These are phyloP conservation scores for Caerostris extrusa DNA, from an alignment of 1,140 invertebrate species.

Conservation along the genomic window DNA sequence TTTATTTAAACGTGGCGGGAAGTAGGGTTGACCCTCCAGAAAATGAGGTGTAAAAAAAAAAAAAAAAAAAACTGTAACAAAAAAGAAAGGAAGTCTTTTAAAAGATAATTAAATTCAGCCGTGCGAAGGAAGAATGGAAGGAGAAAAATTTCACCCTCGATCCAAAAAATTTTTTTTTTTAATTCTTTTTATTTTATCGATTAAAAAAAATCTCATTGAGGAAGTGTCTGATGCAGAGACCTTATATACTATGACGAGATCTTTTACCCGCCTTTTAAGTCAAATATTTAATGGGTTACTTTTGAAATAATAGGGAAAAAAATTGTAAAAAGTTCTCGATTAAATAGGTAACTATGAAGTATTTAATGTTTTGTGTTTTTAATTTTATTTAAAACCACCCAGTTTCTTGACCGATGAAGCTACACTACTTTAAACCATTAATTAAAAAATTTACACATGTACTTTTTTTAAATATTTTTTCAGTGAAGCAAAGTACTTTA, in stretches of 20 bases:
- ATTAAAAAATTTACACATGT: too few relatives aligned
- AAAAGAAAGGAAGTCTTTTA: not conserved
- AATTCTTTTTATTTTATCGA: not conserved
- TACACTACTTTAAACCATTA: too few relatives aligned
- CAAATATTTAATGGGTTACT: not conserved
- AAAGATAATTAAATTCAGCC: conserved; percentile 33
- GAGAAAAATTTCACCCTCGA: not conserved
- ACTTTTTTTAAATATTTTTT: too few relatives aligned
- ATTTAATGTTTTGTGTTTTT: not conserved
- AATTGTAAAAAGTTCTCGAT: not conserved
- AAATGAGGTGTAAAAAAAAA: not conserved
- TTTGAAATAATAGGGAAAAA: not conserved
- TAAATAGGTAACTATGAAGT: not conserved
- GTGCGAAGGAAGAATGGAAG: conserved; percentile 11
- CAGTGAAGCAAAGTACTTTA: too few relatives aligned
- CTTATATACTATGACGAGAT: not conserved
- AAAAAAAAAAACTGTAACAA: too few relatives aligned
- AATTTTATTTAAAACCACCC: conserved; percentile 24
- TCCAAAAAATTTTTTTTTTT: not conserved
- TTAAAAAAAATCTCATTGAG: conserved; percentile 25
- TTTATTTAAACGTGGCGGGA: not conserved
- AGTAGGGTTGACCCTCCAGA: not conserved
- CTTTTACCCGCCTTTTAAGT: not conserved
- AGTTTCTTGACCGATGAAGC: not conserved
- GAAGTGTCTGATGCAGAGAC: conserved; percentile 1